Evolutionary conservation across 2,113 vertebrate genomes (phyloP).

Genomic region (Myiagra hebetior): DNA sequence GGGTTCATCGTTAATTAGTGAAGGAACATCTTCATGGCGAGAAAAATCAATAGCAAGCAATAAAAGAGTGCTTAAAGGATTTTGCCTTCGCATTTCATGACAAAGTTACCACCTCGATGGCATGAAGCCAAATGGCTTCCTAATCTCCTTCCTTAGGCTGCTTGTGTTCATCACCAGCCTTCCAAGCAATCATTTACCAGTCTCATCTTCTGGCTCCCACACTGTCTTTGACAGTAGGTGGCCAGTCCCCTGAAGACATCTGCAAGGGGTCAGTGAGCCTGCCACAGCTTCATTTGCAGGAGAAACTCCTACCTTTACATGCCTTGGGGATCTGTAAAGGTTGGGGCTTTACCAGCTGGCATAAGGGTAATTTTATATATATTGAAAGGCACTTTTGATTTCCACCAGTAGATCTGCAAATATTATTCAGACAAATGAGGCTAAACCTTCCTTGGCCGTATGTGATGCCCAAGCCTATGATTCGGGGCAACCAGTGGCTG

Average conservation of each 20-base stretch:
- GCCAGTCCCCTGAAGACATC: background rate
- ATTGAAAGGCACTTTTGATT: background rate
- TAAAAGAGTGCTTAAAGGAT: constrained; percentile 53
- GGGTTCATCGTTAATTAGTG: constrained; percentile 17
- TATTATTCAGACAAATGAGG: background rate
- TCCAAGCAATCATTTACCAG: background rate
- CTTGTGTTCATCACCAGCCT: background rate
- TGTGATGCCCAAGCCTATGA: background rate
- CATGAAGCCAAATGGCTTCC: background rate
- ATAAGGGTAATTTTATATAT: background rate
- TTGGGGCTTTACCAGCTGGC: background rate
- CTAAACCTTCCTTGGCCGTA: background rate
- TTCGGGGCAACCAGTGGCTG: background rate
- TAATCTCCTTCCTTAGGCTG: background rate
- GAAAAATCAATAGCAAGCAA: constrained; percentile 45
- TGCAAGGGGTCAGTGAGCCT: background rate
- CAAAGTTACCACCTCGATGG: constrained; percentile 15
- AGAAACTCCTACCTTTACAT: background rate
- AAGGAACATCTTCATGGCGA: constrained; percentile 21
- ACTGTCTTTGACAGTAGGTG: background rate
- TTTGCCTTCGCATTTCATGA: background rate
- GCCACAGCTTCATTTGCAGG: background rate
- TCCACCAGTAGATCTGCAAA: background rate
- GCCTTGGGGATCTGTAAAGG: background rate
- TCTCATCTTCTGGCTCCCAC: background rate